A percentile compares a stretch with the other conserved stretches of the same genome.
Evolutionary conservation across 2,113 vertebrate genomes (phyloP).

Genomic region (Gambusia holbrooki): DNA sequence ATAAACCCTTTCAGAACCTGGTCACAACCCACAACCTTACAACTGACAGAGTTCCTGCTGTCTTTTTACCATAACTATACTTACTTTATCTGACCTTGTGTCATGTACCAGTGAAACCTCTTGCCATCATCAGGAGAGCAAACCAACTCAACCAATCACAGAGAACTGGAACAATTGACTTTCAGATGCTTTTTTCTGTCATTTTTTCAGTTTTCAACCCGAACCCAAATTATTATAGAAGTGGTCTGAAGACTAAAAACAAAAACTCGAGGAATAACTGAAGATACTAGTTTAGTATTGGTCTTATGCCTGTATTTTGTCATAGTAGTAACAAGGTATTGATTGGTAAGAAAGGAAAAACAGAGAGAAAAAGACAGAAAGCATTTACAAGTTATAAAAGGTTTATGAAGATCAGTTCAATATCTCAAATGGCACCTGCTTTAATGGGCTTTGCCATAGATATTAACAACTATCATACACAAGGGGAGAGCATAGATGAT

Average conservation of each 20-base stretch:
- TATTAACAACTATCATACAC: slow-evolving; percentile 40
- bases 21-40: neutral
- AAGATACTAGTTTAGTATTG: slow-evolving; percentile 50
- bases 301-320: slow-evolving; percentile 57
- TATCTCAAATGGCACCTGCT: slow-evolving; percentile 37
- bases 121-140: slow-evolving; percentile 35
- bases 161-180: slow-evolving; percentile 47
- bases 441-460: slow-evolving; percentile 26
- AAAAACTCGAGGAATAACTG: slow-evolving; percentile 44
- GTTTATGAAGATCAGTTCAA: slow-evolving; percentile 39
- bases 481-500: slow-evolving; percentile 14
- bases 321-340: slow-evolving; percentile 74
- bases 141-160: slow-evolving; percentile 36
- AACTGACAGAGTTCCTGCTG: neutral
- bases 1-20: neutral
- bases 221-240: slow-evolving; percentile 3
- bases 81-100: slow-evolving; percentile 38
- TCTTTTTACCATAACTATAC: slow-evolving; percentile 2
- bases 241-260: slow-evolving; percentile 16
- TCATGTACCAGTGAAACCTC: slow-evolving; percentile 44
- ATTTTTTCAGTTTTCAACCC: slow-evolving; percentile 21
- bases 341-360: slow-evolving; percentile 55
- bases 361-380: slow-evolving; percentile 46
- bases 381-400: slow-evolving; percentile 64
- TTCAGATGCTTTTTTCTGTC: slow-evolving; percentile 36